Evolutionary conservation across 1,140 invertebrate species (phyloP).

Genomic region (Stenopsyche tienmushanensis): DNA sequence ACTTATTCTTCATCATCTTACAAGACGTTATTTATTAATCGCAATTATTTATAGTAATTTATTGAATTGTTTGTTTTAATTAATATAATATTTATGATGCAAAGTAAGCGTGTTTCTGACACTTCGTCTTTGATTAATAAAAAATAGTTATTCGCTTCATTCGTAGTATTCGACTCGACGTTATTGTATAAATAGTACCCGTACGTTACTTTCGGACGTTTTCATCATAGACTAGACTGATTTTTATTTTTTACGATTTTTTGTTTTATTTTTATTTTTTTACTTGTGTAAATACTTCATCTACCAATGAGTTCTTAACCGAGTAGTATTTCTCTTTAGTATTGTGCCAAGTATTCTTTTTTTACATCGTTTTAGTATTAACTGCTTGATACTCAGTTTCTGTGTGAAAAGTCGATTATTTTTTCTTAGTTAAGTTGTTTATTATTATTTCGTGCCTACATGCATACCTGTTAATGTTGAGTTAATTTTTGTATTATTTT

Average conservation of each 20-base stretch:
- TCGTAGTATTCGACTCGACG: slow-evolving; percentile 37
- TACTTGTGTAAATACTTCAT: slow-evolving; percentile 34
- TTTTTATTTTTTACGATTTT: slow-evolving; percentile 23
- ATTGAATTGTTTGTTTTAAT: slow-evolving; percentile 38
- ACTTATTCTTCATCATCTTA: neutral
- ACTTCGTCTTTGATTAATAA: slow-evolving; percentile 12
- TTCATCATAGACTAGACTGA: slow-evolving; percentile 36
- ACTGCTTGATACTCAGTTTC: slow-evolving; percentile 24
- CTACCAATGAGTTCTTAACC: too few relatives aligned
- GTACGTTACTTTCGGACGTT: slow-evolving; percentile 18
- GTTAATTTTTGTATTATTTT: slow-evolving; percentile 29
- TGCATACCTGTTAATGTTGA: slow-evolving; percentile 35
- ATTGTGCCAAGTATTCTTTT: neutral
- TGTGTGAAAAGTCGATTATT: slow-evolving; percentile 12
- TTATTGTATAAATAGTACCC: slow-evolving; percentile 29
- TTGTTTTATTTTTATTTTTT: slow-evolving; percentile 27
- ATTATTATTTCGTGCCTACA: slow-evolving; percentile 37
- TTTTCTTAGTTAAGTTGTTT: slow-evolving; percentile 37
- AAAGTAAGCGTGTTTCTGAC: slow-evolving; percentile 25
- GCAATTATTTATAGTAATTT: slow-evolving; percentile 40
- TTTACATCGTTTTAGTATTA: neutral
- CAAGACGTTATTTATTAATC: slow-evolving; percentile 39
- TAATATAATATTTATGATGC: slow-evolving; percentile 27
- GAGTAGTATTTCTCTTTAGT: neutral
- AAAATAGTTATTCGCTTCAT: slow-evolving; percentile 37